Evolutionary conservation across 2,888 invertebrate genomes (phyloP), one percentile per base, ranked within the genome.

Genomic region (Chironomus riparius): DNA sequence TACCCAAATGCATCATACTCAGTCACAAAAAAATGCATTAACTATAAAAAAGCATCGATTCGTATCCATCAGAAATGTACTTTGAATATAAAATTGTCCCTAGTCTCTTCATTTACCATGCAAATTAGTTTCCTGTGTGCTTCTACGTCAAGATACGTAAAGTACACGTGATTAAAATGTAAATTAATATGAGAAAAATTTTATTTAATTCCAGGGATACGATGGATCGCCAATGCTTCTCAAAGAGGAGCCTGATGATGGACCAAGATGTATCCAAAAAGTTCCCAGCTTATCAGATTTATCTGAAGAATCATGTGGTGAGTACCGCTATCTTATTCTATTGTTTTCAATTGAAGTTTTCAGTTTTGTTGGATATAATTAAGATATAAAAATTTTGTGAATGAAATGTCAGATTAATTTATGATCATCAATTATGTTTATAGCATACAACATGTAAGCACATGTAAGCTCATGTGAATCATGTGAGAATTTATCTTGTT

Each of bases 241-340:
- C 1, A 79, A 79, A 77, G 84, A 85, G 78, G 84, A 87, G 80
- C 82, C 87, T 5, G 88, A 92, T 82, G 90, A 92, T 83, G 86
- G 87, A 76, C 88, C 89, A 78, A 87, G 90, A 78, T 89, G 92
- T 78, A 91, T 92, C 87, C 93, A 93, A 85, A 93, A 94, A 84
- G 94, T 95, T 80, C 95, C 95, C 62, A 95, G 94, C 71, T 88
- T 95, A 80, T 94, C 94, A 80, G 95, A 95, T 85, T 88, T 95
- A 73, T 94, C 94, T 73, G 92, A 92, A 77, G 95, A 95, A 85
- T 95, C 95, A 77, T 85, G 94, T 82, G 94, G 94, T 94, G 85
- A 91, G 94, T 92, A 68, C 70, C 15, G 47, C 50, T 72, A 70
- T 28, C 10, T 38, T 38, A 38, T 10, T 38, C 38, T 38, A 10